Evolutionary conservation across 2,113 vertebrate genomes (phyloP).

Genomic region (Amazona guildingii): DNA sequence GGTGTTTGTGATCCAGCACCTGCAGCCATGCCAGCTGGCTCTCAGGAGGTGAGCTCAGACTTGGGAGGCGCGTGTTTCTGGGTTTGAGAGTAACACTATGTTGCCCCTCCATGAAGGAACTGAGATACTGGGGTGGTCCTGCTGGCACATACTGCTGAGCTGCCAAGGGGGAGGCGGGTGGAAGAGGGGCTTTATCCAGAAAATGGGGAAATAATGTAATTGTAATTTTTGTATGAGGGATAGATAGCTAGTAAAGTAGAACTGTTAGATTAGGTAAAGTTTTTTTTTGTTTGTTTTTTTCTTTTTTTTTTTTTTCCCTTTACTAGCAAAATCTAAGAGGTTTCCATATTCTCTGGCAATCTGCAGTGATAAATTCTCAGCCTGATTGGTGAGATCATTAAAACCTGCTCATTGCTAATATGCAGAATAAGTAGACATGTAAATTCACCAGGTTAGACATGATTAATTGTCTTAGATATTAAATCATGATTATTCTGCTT

Average conservation of each 20-base stretch:
- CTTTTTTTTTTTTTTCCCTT: background rate
- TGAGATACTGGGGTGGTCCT: background rate
- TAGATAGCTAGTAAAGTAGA: background rate
- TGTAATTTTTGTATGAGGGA: background rate
- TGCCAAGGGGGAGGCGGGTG: too few relatives aligned
- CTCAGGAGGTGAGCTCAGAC: background rate
- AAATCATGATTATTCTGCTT: background rate
- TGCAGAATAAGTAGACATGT: background rate
- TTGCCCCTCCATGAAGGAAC: background rate
- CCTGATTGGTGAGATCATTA: background rate
- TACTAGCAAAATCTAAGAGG: background rate
- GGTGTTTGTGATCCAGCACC: background rate
- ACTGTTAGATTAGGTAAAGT: background rate
- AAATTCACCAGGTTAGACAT: background rate
- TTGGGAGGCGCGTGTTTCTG: background rate
- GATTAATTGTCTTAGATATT: background rate
- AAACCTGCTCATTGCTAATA: background rate
- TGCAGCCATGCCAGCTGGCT: rapidly evolving
- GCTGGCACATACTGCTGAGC: background rate
- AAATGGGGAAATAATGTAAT: background rate
- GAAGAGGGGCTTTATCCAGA: background rate
- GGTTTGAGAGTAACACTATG: rapidly evolving
- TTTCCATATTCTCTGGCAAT: background rate
- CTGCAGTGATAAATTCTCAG: background rate
- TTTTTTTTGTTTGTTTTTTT: too few relatives aligned